Evolutionary conservation across 2,797 vertebrate genomes (phyloP), one percentile per base, ranked within the genome.

Genomic region (Epinephelus awoara): DNA sequence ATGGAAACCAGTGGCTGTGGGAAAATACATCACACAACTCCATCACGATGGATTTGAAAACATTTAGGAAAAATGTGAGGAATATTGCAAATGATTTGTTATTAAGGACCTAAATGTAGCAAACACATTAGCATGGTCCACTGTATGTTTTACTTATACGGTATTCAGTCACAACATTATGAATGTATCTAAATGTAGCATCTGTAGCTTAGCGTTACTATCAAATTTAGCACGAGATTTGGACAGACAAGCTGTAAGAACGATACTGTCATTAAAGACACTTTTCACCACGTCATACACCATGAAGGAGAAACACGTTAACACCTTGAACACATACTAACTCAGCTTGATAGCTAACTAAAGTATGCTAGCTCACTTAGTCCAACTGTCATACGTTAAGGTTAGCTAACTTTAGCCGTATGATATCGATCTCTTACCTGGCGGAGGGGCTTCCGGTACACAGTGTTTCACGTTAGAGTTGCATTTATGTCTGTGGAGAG

Each of bases 351-450:
- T 34, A 29, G 56, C 68, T 11, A 44, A 4, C 18, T 40, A 18
- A 5, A 18, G 44, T 17, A 71, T 25, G 44, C 52, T 80, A 57
- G 42, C 59, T 67, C 57, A 66, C 27, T 44, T 14, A 7, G 12
- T 4, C 7, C n/a, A 42, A 68, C 38, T 25, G 15, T 40, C 67
- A 17, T 12, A 21, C 3, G 21, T 42, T 34, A 21, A 7, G 1
- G 46, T 54, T 70, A 67, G 68, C 77, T 72, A 77, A 61, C 52
- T 46, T 75, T 62, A 67, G 40, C 62, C 15, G 15, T 4, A 52
- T 5, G 38, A 14, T 34, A 51, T 19, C 23, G 8, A 42, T 0
- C 14, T 2, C 68, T 77, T 55, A 88, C 76, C 82, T 63, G 23
- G 18, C 21, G 3, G 50, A 42, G 1, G 3, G 2, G 51, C 3